These are phyloP conservation scores for Clupea harengus DNA, from an alignment of 2,113 vertebrate genomes.

Conservation along the genomic window DNA sequence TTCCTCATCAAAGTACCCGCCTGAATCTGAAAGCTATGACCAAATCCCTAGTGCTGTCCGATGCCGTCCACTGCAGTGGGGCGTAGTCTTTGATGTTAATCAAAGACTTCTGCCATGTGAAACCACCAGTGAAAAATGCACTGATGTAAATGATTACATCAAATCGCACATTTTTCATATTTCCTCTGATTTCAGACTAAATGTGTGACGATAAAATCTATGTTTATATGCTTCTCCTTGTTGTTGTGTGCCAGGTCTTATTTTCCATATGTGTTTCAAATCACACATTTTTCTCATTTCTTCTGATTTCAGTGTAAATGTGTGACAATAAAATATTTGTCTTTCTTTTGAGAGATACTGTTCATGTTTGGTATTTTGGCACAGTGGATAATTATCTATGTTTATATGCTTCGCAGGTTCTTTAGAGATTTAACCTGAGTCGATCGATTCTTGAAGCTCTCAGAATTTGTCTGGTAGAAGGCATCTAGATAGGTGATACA, in stretches of 20 bases:
- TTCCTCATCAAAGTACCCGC: neutral
- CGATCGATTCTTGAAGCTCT: neutral
- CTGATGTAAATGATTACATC: neutral
- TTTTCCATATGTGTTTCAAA: neutral
- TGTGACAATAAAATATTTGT: neutral
- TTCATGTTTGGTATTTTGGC: neutral
- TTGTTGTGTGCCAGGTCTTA: neutral
- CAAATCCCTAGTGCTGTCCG: neutral
- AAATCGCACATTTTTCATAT: neutral
- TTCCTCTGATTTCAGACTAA: neutral
- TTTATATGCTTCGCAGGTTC: neutral
- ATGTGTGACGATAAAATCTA: neutral
- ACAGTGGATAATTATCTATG: neutral
- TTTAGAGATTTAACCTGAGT: neutral
- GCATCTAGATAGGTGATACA: too few species aligned
- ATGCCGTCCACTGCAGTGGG: neutral
- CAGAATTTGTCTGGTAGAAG: too few species aligned
- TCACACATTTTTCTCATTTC: neutral
- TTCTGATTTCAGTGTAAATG: neutral
- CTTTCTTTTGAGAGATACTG: neutral
- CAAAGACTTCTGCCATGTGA: neutral
- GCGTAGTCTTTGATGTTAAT: neutral
- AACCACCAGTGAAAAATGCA: neutral
- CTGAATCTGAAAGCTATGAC: neutral
- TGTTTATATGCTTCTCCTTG: neutral